Conservation (phyloP, 2,888 invertebrate species). For the Luperina nickerlii region DNA sequence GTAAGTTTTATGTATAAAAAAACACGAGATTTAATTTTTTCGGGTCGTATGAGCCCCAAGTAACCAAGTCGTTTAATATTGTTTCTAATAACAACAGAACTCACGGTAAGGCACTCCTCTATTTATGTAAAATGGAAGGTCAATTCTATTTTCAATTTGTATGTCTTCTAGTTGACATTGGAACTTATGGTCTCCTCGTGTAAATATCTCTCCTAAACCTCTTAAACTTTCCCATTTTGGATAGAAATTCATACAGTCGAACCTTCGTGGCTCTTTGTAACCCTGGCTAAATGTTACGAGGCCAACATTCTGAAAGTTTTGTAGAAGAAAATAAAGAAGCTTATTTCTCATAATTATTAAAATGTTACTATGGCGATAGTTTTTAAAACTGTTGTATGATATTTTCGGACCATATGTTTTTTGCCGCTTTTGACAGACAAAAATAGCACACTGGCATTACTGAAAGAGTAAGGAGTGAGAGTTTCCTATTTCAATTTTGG, state of each 20-base stretch:
- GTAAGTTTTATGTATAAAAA: neutral
- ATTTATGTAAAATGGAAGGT: slow-evolving; percentile 73
- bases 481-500: neutral
- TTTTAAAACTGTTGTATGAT: neutral
- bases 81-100: slow-evolving; percentile 2
- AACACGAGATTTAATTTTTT: neutral
- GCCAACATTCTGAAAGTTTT: slow-evolving; percentile 69
- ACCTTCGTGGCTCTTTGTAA: slow-evolving; percentile 67
- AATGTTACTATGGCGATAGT: neutral
- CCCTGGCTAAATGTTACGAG: slow-evolving; percentile 75
- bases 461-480: neutral
- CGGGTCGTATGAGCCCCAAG: neutral
- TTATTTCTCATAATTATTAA: neutral
- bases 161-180: slow-evolving; percentile 70
- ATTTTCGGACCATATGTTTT: neutral
- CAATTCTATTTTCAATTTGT: slow-evolving; percentile 74
- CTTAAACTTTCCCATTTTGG: slow-evolving; percentile 84
- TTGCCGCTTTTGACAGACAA: neutral
- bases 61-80: neutral
- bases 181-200: slow-evolving; percentile 76
- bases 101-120: slow-evolving; percentile 22
- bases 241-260: slow-evolving; percentile 73
- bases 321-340: neutral
- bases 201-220: slow-evolving; percentile 71
- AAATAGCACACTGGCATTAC: neutral